Evolutionary conservation across 1,140 invertebrate species (phyloP).

Genomic region (Leptopilina clavipes): DNA sequence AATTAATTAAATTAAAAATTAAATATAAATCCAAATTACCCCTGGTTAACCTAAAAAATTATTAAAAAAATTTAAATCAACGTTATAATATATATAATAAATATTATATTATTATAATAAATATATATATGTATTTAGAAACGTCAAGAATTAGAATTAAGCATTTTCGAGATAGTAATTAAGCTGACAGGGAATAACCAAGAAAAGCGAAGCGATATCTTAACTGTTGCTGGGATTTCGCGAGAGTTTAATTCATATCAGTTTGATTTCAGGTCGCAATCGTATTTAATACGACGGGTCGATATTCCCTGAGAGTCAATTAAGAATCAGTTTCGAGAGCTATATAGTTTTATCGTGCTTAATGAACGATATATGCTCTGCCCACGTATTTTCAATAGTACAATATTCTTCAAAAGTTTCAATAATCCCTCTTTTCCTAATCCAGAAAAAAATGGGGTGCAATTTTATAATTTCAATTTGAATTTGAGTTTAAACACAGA

Average conservation of each 20-base stretch:
- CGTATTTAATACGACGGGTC: neutral
- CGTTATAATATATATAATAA: no score
- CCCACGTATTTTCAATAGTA: neutral
- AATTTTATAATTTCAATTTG: no score
- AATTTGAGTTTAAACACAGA: no score
- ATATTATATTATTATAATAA: no score
- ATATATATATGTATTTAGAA: no score
- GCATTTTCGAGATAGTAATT: neutral
- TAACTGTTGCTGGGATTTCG: neutral
- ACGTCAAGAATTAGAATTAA: neutral
- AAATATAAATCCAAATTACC: no score
- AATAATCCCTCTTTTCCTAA: neutral
- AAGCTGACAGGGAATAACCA: neutral
- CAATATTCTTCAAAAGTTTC: slow-evolving; percentile 7
- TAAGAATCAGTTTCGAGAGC: slow-evolving; percentile 7
- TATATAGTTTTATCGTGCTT: neutral
- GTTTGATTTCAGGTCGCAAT: slow-evolving; percentile 3
- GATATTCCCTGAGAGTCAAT: neutral
- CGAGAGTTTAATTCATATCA: neutral
- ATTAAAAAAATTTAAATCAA: no score
- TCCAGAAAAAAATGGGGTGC: no score
- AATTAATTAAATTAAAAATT: no score
- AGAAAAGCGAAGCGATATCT: neutral
- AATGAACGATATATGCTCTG: neutral
- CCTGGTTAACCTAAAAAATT: no score